phyloP scores from a whole-genome alignment of 1,140 invertebrate species.

The Trichonephila clavata region DNA sequence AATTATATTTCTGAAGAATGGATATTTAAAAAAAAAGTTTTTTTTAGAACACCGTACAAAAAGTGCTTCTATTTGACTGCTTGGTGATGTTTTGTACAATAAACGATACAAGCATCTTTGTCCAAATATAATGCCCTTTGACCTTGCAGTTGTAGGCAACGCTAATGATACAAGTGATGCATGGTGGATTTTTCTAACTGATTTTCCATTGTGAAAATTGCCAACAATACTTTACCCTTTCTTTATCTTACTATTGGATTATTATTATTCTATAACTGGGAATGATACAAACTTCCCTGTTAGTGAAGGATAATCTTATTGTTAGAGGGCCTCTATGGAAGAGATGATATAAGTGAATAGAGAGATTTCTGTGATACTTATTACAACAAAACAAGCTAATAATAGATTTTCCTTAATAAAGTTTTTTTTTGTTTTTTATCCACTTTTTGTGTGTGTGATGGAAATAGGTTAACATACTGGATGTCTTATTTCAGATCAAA shows the following conservation, averaged over 20 bases:
- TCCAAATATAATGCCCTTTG: constrained; percentile 45
- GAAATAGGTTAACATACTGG: neutral
- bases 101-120: constrained; percentile 50
- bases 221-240: constrained; percentile 61
- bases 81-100: constrained; percentile 37
- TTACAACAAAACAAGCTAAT: constrained; percentile 21
- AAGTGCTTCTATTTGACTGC: constrained; percentile 15
- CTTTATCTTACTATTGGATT: constrained; percentile 28
- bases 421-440: neutral
- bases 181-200: constrained; percentile 30
- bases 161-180: constrained; percentile 37
- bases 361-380: neutral
- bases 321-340: neutral
- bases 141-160: constrained; percentile 22
- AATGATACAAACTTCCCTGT: neutral
- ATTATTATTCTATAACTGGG: constrained; percentile 31
- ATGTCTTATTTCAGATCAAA: neutral
- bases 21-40: constrained; percentile 5
- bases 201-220: constrained; percentile 32
- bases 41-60: constrained; percentile 6
- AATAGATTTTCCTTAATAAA: neutral
- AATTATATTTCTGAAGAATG: constrained; percentile 37
- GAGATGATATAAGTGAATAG: neutral
- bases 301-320: constrained; percentile 13
- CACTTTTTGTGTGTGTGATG: neutral